These are phyloP conservation scores for Himalopsyche tibetana DNA, from an alignment of 2,888 invertebrate species.

Conservation along the genomic window DNA sequence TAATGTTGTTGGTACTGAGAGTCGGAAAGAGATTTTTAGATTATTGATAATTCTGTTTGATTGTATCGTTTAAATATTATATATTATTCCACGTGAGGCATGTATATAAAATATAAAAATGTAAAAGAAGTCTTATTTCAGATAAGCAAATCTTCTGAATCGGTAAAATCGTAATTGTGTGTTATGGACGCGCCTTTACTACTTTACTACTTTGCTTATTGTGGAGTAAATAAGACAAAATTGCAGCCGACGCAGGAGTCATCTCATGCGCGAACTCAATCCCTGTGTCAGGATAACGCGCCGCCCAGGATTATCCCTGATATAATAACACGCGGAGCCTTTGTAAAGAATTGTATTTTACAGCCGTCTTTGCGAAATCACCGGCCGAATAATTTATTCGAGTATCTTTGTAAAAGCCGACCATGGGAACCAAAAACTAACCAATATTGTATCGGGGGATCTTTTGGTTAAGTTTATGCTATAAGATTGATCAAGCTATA, in stretches of 20 bases:
- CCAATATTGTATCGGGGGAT: not conserved
- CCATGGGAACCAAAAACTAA: conserved; percentile 55
- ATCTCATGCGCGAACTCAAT: conserved; percentile 57
- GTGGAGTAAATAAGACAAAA: conserved; percentile 3
- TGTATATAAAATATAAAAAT: too few relatives aligned
- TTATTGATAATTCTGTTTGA: too few relatives aligned
- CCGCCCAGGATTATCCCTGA: conserved; percentile 58
- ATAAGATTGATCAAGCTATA: not conserved
- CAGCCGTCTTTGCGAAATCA: conserved; percentile 44
- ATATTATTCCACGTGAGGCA: too few relatives aligned
- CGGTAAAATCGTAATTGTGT: too few relatives aligned
- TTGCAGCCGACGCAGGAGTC: not conserved
- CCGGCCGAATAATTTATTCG: conserved; percentile 58
- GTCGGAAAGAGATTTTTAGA: too few relatives aligned
- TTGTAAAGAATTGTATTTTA: conserved; percentile 49
- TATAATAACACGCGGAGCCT: conserved; percentile 48
- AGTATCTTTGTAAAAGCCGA: conserved; percentile 54
- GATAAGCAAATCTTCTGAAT: too few relatives aligned
- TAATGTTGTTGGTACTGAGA: too few relatives aligned
- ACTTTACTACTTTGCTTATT: not conserved
- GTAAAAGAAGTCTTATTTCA: too few relatives aligned
- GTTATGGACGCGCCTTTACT: not conserved
- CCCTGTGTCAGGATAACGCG: conserved; percentile 50
- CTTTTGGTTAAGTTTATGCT: not conserved
- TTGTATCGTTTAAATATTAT: too few relatives aligned